These are phyloP conservation scores for Xyrichtys novacula DNA, from an alignment of 2,797 vertebrate species.

Conservation along the genomic window DNA sequence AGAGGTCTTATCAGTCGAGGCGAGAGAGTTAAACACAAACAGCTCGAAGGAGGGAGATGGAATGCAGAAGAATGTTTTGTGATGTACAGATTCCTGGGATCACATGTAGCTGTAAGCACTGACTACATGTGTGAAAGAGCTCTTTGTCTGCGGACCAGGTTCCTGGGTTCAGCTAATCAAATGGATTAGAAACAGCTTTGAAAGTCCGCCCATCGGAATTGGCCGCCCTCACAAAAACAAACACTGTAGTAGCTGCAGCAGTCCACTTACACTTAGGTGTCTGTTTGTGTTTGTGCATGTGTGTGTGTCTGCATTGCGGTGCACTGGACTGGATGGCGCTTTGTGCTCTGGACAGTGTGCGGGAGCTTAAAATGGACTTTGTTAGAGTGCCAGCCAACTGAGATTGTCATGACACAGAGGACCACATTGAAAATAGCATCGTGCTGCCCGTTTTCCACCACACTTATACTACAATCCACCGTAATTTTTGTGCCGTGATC, in stretches of 20 bases:
- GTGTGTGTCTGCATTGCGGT: conserved; percentile 67
- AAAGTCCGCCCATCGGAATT: conserved; percentile 78
- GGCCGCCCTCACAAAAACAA: conserved; percentile 79
- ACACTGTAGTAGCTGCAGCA: conserved; percentile 66
- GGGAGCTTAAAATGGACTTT: conserved; percentile 20
- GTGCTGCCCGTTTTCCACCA: conserved; percentile 24
- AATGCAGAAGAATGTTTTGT: conserved; percentile 71
- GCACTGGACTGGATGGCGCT: conserved; percentile 48
- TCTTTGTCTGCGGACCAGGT: conserved; percentile 82
- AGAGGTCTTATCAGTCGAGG: conserved; percentile 46
- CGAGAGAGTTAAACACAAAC: conserved; percentile 50
- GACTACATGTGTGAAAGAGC: conserved; percentile 79
- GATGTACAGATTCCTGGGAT: conserved; percentile 81
- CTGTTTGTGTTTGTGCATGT: conserved; percentile 67
- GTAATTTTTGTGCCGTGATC: conserved; percentile 41
- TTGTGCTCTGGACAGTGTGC: conserved; percentile 36
- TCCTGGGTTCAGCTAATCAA: conserved; percentile 85
- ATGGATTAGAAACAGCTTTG: conserved; percentile 84
- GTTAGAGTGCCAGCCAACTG: conserved; percentile 14
- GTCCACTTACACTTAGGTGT: conserved; percentile 60
- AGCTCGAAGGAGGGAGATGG: conserved; percentile 44
- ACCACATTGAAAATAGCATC: conserved; percentile 12
- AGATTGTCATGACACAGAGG: conserved; percentile 16
- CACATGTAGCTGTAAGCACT: conserved; percentile 80
- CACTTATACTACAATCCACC: neutral